Conservation (phyloP, 2,113 vertebrate species). For the Eulemur rufifrons region DNA sequence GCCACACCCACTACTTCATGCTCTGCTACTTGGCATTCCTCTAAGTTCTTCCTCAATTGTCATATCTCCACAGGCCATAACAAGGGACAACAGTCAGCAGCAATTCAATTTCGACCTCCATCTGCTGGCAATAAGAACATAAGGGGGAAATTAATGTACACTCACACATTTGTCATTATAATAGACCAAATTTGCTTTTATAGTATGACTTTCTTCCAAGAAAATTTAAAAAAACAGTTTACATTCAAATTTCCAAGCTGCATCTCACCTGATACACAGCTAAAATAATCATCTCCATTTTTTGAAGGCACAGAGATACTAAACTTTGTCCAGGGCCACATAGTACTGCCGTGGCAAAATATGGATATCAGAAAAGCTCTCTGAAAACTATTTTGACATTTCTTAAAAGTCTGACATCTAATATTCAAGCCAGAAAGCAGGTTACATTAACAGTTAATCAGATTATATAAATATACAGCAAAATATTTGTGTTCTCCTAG, state of each 20-base stretch:
- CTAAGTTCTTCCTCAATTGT: constrained; percentile 77
- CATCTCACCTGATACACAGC: constrained; percentile 30
- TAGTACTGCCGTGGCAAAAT: neutral
- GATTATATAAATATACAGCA: neutral
- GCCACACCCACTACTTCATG: constrained; percentile 69
- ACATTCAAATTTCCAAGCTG: constrained; percentile 55
- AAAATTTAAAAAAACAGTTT: constrained; percentile 61
- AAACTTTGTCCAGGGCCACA: neutral
- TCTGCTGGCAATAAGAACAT: constrained; percentile 81
- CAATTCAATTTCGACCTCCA: constrained; percentile 81
- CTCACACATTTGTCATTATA: constrained; percentile 72
- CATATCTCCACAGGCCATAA: constrained; percentile 80
- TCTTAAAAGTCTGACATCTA: neutral
- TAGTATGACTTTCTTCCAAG: constrained; percentile 69
- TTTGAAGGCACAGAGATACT: constrained; percentile 37
- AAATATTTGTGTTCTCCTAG: constrained; percentile 32
- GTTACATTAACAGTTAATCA: constrained; percentile 17
- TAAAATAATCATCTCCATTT: constrained; percentile 47
- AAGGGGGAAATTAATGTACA: constrained; percentile 78
- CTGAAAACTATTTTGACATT: neutral
- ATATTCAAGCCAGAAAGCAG: neutral
- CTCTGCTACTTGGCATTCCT: constrained; percentile 75
- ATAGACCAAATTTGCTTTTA: constrained; percentile 73
- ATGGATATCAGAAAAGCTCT: neutral
- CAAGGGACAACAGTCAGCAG: constrained; percentile 76